These are phyloP conservation scores for Rhyacophila evoluta DNA, from an alignment of 2,888 invertebrate species.

Conservation along the genomic window DNA sequence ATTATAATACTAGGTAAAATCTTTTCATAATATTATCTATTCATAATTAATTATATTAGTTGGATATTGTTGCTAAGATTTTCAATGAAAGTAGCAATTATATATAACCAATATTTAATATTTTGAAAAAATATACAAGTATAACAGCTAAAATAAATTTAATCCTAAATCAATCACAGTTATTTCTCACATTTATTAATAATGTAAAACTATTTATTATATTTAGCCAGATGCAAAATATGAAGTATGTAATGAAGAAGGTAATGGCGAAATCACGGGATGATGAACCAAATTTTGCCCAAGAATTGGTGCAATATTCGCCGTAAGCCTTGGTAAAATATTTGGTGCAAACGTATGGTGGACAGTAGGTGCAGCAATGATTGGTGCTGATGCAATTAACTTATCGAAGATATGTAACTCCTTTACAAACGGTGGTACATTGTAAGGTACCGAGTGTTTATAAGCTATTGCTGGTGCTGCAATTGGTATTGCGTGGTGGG, in stretches of 20 bases:
- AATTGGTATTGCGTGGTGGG: slow-evolving; percentile 55
- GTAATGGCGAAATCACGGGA: background rate
- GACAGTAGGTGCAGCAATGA: slow-evolving; percentile 29
- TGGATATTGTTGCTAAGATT: too few species aligned
- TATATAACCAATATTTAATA: too few species aligned
- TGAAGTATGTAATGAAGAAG: background rate
- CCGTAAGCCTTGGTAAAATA: background rate
- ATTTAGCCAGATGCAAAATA: background rate
- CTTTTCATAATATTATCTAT: too few species aligned
- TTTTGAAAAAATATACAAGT: too few species aligned
- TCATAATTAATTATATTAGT: too few species aligned
- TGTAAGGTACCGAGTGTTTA: slow-evolving; percentile 63
- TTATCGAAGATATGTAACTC: slow-evolving; percentile 65
- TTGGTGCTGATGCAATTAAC: slow-evolving; percentile 53
- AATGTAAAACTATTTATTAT: background rate
- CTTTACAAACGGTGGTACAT: slow-evolving; percentile 64
- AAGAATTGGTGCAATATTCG: background rate
- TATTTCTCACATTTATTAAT: too few species aligned
- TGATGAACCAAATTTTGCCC: background rate
- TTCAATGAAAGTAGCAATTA: too few species aligned
- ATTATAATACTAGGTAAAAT: too few species aligned
- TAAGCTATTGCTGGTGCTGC: slow-evolving; percentile 57
- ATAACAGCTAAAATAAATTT: too few species aligned
- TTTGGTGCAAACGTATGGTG: background rate
- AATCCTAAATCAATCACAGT: too few species aligned